Evolutionary conservation across 2,888 invertebrate genomes (phyloP), one percentile per base, ranked within the genome.

Genomic region (Clepsis dumicolana): DNA sequence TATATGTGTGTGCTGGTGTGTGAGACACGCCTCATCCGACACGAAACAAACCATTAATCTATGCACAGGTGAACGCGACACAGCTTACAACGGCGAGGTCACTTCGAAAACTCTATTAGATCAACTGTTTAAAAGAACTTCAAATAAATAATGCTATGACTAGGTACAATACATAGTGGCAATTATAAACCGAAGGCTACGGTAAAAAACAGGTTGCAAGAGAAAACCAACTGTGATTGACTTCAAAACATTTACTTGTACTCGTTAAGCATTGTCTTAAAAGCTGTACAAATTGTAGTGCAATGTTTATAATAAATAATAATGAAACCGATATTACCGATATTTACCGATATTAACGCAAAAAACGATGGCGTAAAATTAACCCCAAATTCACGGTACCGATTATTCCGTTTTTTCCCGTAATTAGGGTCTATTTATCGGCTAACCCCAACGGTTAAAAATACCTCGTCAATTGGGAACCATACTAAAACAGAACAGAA

Each of bases 1-100:
- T 16, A 10, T 12, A 0, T 52, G n/a, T 4, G 21, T 38, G 24
- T 57, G n/a, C 21, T 8, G 12, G 18, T 0, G 35, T 24, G 21
- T 2, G 8, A 24, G 24, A 57, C 57, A 57, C 35, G 38, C 54
- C 38, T 57, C 57, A 57, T 38, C 24, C 38, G 24, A 35, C 57
- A 57, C 57, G 38, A 57, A 57, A 57, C 57, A 38, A 38, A 24
- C 57, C 38, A 25, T 57, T 57, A 57, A 57, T 57, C 57, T 24
- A 57, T 38, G 57, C 57, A 38, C 57, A 38, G 38, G 5, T 57
- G 38, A 57, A 38, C 57, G 38, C 57, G 57, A 8, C 24, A 24
- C n/a, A 38, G 38, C 35, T 12, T 4, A 38, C 14, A 24, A 5
- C 35, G 8, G 35, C 38, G 8, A 10, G 21, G 12, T 21, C 21